Evolutionary conservation across 2,797 vertebrate species (phyloP).

Genomic region (Babyrousa celebensis): DNA sequence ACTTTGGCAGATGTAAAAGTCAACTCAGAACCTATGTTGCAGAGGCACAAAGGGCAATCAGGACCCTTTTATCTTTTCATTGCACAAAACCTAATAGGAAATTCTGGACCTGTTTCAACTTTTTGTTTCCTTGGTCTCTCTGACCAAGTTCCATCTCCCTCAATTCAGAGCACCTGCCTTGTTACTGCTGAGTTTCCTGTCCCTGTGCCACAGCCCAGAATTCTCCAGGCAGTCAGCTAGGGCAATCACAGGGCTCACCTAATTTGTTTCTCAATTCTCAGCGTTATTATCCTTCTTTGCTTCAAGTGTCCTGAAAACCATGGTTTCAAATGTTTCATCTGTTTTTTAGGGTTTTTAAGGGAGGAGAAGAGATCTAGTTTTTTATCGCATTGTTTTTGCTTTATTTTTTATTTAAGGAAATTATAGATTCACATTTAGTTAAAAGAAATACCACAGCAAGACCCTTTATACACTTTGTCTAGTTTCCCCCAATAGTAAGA

Average conservation of each 20-base stretch:
- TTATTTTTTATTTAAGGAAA: slow-evolving; percentile 13
- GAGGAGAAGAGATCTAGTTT: background rate
- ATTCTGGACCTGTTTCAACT: background rate
- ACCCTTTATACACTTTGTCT: background rate
- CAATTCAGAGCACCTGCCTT: background rate
- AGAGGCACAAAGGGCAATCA: background rate
- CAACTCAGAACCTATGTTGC: background rate
- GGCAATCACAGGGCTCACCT: background rate
- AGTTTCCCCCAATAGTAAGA: background rate
- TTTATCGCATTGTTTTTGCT: background rate
- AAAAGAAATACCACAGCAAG: background rate
- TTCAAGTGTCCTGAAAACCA: background rate
- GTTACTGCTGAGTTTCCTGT: background rate
- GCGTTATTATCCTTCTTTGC: background rate
- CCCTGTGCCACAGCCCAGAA: background rate
- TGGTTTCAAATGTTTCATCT: background rate
- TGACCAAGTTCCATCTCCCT: background rate
- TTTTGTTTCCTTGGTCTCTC: background rate
- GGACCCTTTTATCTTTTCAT: background rate
- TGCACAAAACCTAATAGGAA: background rate
- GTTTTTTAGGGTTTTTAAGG: background rate
- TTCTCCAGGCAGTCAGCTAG: background rate
- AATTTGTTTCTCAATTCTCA: background rate
- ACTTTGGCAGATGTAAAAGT: background rate
- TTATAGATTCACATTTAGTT: background rate